Evolutionary conservation across 1,140 invertebrate genomes (phyloP).

Genomic region (Eciton burchellii): DNA sequence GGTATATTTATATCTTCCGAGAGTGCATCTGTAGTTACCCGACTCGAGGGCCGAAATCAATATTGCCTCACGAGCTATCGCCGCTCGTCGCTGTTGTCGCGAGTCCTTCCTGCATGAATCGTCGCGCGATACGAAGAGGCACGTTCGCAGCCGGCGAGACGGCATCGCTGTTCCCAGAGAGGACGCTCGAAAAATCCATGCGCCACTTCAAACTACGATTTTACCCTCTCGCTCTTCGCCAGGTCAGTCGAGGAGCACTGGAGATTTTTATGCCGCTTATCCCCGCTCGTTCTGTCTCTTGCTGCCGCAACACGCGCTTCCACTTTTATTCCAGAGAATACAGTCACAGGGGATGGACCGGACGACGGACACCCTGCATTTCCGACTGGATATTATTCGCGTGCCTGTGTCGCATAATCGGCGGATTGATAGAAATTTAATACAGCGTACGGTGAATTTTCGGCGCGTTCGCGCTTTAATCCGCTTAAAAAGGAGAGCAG

Average conservation of each 20-base stretch:
- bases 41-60: not conserved
- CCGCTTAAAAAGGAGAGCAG: slow-evolving; percentile 11
- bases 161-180: slow-evolving; percentile 23
- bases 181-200: slow-evolving; percentile 47
- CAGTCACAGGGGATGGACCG: not conserved
- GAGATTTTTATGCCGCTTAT: slow-evolving; percentile 71
- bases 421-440: slow-evolving; percentile 39
- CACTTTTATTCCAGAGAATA: slow-evolving; percentile 2
- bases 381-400: too few species aligned
- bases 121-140: slow-evolving; percentile 3
- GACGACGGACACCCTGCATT: too few species aligned
- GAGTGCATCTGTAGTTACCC: not conserved
- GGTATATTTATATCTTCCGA: not conserved
- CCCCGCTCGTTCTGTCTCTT: slow-evolving; percentile 67
- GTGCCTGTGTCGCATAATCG: too few species aligned
- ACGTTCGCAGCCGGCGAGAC: slow-evolving; percentile 15
- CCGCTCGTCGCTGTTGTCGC: not conserved
- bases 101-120: not conserved
- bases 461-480: slow-evolving; percentile 10
- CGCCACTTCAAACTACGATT: slow-evolving; percentile 72
- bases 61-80: slow-evolving; percentile 2
- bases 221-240: slow-evolving; percentile 60
- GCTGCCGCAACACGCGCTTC: slow-evolving; percentile 21
- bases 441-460: slow-evolving; percentile 7
- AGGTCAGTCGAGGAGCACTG: slow-evolving; percentile 67